Evolutionary conservation across 2,113 vertebrate genomes (phyloP).

Genomic region (Cyanocitta stelleri): DNA sequence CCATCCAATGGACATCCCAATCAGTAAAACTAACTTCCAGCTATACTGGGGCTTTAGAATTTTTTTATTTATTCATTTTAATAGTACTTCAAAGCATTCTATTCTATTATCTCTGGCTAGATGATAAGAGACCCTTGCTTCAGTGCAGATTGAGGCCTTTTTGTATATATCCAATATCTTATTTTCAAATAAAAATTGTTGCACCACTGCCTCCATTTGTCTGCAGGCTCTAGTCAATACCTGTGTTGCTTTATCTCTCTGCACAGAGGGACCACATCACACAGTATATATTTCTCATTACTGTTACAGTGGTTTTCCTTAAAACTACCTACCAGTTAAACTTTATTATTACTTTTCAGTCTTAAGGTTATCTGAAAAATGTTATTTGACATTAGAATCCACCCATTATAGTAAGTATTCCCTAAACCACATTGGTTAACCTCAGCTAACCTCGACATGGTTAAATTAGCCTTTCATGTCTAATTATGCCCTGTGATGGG

Average conservation of each 20-base stretch:
- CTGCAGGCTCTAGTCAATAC: neutral
- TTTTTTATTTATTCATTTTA: neutral
- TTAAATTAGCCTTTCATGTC: constrained; percentile 34
- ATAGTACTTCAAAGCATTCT: neutral
- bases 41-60: neutral
- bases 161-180: neutral
- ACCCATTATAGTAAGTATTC: neutral
- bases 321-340: neutral
- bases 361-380: neutral
- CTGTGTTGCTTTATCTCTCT: neutral
- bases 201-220: neutral
- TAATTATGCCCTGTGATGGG: constrained; percentile 13
- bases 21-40: neutral
- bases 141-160: neutral
- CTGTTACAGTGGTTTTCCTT: neutral
- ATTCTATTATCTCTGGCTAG: neutral
- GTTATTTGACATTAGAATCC: neutral
- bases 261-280: neutral
- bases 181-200: neutral
- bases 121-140: neutral
- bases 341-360: neutral
- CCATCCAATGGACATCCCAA: neutral
- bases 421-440: neutral
- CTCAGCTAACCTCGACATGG: neutral
- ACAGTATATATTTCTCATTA: neutral